Evolutionary conservation across 2,888 invertebrate genomes (phyloP).

Genomic region (Portevinia maculata): DNA sequence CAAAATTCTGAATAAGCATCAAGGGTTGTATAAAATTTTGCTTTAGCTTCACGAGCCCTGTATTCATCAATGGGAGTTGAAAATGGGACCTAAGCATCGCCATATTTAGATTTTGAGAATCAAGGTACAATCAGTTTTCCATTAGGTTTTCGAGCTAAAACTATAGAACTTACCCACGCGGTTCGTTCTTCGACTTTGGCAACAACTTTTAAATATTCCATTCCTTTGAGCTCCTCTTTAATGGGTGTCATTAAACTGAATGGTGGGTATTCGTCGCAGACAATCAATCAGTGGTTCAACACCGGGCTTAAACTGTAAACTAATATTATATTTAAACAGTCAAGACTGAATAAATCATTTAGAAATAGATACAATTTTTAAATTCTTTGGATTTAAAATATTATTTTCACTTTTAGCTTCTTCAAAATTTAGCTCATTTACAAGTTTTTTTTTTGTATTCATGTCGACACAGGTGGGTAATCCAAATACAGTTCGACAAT

Average conservation of each 20-base stretch:
- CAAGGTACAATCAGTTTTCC: slow-evolving; percentile 64
- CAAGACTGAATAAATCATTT: too few relatives aligned
- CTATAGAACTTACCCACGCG: slow-evolving; percentile 70
- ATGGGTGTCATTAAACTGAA: slow-evolving; percentile 16
- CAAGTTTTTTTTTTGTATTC: too few relatives aligned
- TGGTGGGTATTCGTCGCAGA: slow-evolving; percentile 18
- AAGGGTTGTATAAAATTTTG: slow-evolving; percentile 32
- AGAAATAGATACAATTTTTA: too few relatives aligned
- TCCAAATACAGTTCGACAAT: too few relatives aligned
- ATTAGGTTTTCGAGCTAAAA: slow-evolving; percentile 61
- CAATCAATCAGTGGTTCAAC: too few relatives aligned
- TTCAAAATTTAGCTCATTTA: too few relatives aligned
- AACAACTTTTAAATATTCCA: slow-evolving; percentile 39
- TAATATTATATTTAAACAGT: too few relatives aligned
- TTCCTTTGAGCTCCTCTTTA: background rate
- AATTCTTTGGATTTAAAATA: too few relatives aligned
- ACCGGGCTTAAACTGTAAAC: too few relatives aligned
- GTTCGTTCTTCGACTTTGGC: slow-evolving; percentile 56
- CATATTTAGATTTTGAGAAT: slow-evolving; percentile 66
- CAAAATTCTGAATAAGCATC: slow-evolving; percentile 49
- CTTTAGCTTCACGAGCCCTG: slow-evolving; percentile 26
- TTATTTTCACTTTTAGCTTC: too few relatives aligned
- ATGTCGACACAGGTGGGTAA: too few relatives aligned
- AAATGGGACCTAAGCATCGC: slow-evolving; percentile 53
- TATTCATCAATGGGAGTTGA: slow-evolving; percentile 46